These are phyloP conservation scores for Pterocles burchelli DNA, from an alignment of 2,113 vertebrate genomes.

Conservation along the genomic window DNA sequence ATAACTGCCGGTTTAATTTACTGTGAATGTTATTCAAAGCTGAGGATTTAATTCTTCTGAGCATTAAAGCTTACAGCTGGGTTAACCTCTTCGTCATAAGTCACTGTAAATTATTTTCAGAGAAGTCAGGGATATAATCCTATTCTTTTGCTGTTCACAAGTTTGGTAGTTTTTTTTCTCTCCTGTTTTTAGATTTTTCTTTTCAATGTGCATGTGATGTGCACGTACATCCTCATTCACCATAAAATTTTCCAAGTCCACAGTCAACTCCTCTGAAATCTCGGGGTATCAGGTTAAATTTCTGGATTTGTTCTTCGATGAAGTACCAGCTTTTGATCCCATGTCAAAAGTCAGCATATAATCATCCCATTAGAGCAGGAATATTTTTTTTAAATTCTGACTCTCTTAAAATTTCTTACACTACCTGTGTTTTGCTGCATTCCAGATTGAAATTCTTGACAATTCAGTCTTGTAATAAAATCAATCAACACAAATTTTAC, in stretches of 20 bases:
- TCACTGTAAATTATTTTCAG: not conserved
- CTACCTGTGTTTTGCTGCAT: not conserved
- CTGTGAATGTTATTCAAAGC: not conserved
- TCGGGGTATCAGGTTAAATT: not conserved
- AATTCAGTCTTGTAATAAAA: not conserved
- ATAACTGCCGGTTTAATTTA: not conserved
- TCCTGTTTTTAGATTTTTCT: not conserved
- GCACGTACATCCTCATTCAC: not conserved
- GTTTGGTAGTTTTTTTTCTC: not conserved
- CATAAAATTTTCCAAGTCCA: not conserved
- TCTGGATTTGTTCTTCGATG: not conserved
- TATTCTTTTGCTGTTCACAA: not conserved
- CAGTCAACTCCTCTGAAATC: not conserved
- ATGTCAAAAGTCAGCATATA: not conserved
- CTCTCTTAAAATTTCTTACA: not conserved
- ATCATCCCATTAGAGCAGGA: not conserved
- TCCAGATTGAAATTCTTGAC: not conserved
- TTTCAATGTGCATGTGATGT: not conserved
- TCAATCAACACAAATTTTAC: not conserved
- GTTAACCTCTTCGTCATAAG: slow-evolving; percentile 1
- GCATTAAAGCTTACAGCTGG: not conserved
- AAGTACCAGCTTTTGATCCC: not conserved
- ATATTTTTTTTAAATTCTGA: not conserved
- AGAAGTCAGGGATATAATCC: not conserved
- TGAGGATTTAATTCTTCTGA: slow-evolving; percentile 30